Evolutionary conservation across 2,797 vertebrate genomes (phyloP).

Genomic region (Luscinia megarhynchos): DNA sequence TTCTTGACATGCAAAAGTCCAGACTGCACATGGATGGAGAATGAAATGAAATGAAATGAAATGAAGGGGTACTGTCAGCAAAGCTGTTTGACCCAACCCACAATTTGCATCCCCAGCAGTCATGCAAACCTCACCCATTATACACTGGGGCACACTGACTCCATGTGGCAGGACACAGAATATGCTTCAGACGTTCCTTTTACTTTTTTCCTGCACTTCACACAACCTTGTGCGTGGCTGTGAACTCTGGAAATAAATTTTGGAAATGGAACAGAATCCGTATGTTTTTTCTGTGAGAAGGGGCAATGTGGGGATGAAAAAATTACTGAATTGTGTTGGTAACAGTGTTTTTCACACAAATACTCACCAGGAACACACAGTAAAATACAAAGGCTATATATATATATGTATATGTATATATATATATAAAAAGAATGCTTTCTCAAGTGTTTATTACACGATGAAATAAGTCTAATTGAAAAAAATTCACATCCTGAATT

Average conservation of each 20-base stretch:
- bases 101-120: background rate
- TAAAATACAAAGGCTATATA: constrained; percentile 52
- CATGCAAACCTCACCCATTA: background rate
- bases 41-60: background rate
- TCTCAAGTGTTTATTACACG: constrained; percentile 66
- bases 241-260: background rate
- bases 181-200: background rate
- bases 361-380: constrained; percentile 45
- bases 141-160: constrained; percentile 44
- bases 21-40: background rate
- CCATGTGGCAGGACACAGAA: constrained; percentile 29
- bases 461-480: constrained; percentile 56
- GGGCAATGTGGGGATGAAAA: background rate
- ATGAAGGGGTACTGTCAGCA: background rate
- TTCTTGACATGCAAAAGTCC: constrained; percentile 17
- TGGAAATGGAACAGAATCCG: background rate
- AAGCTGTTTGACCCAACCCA: background rate
- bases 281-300: background rate
- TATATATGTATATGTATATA: background rate
- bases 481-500: constrained; percentile 64
- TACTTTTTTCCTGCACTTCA: background rate
- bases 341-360: constrained; percentile 36
- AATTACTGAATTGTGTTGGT: background rate
- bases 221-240: background rate
- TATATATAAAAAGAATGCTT: constrained; percentile 59